phyloP scores from a whole-genome alignment of 2,888 invertebrate species.

The Oscheius sp. region DNA sequence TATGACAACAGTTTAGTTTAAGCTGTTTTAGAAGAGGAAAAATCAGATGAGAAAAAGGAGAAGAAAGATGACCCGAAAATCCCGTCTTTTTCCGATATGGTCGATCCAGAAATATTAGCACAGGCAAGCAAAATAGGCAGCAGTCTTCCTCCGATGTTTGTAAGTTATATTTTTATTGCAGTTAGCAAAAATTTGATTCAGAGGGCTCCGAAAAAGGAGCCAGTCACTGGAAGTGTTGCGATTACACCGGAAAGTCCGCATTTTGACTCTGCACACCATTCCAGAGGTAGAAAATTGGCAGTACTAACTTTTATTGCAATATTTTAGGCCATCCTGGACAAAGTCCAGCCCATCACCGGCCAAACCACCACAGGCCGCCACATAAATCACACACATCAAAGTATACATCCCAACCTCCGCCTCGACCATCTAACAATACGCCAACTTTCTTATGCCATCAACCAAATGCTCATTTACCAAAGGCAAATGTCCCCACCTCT shows the following conservation, averaged over 20 bases:
- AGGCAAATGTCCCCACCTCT: too few relatives aligned
- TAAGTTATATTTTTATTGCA: background rate
- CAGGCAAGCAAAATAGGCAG: background rate
- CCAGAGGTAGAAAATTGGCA: background rate
- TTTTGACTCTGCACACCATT: background rate
- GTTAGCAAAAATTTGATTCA: background rate
- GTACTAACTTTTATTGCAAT: background rate
- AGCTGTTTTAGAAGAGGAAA: background rate
- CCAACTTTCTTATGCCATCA: too few relatives aligned
- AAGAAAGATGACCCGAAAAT: background rate
- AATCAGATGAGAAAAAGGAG: background rate
- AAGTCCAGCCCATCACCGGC: too few relatives aligned
- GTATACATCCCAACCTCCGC: too few relatives aligned
- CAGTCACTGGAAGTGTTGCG: too few relatives aligned
- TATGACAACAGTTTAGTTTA: background rate
- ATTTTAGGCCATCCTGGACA: background rate
- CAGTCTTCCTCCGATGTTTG: background rate
- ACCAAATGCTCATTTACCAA: too few relatives aligned
- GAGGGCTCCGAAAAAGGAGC: background rate
- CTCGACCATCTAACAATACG: too few relatives aligned
- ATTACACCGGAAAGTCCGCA: too few relatives aligned
- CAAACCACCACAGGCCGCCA: too few relatives aligned
- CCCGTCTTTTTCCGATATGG: background rate
- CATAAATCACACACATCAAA: too few relatives aligned
- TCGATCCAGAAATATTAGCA: conserved; percentile 24